Evolutionary conservation across 1,140 invertebrate genomes (phyloP), one percentile per base, ranked within the genome.

Genomic region (Acromyrmex charruanus): DNA sequence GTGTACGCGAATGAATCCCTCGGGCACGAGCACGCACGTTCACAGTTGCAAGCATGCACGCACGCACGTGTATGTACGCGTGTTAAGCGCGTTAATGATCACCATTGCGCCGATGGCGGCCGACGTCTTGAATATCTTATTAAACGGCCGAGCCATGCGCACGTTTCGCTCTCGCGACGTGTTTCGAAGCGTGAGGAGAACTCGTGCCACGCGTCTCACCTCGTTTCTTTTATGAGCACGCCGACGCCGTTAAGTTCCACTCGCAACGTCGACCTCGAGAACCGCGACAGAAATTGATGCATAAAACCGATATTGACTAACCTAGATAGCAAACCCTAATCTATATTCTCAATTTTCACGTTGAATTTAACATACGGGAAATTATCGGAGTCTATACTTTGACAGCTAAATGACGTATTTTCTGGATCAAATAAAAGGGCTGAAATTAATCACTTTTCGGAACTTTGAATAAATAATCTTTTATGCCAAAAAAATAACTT

Each of bases 121-220:
- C 21, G 77, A 35, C 79, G 77, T 87, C 85, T 87, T 72, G 79
- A 87, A 87, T 87, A 71, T 87, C 79, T 87, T 72, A 87, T 84
- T 87, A 84, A 81, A 87, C 79, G 68, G 44, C n/a, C 55, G 85
- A 51, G 84, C 31, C 35, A 16, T 49, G 44, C 10, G 28, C 77
- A 80, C 65, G 85, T 74, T 53, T 74, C n/a, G 80, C 53, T 55
- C 55, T 25, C 69, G 75, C 84, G 39, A 81, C 55, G 85, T 61
- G 85, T 86, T 72, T 6, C 65, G 85, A 80, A 71, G 53, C 53
- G 77, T 69, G 65, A 80, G 61, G 55, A 81, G 53, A 28, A 39
- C 66, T 44, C 75, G 66, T 86, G 85, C 35, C 77, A 71, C 85
- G 85, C 77, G 85, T 81, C 44, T 61, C 77, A 63, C 61, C 61